A percentile compares a stretch with the other conserved stretches of the same genome.
Evolutionary conservation across 2,797 vertebrate genomes (phyloP).

Genomic region (Aphelocoma californica): DNA sequence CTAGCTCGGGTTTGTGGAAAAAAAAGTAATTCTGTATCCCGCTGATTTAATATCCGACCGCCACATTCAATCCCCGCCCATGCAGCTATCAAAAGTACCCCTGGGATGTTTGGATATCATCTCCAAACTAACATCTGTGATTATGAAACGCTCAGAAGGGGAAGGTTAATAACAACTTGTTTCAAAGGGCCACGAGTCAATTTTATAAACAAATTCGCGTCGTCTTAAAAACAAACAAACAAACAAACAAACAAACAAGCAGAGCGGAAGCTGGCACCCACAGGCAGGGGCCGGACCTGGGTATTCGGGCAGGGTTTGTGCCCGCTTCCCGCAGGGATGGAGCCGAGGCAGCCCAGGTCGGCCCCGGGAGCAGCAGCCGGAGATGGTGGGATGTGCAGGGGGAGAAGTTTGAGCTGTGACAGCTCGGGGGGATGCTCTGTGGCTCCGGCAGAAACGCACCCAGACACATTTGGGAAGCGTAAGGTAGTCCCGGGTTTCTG

Average conservation of each 20-base stretch:
- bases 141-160: slow-evolving; percentile 40
- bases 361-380: not conserved
- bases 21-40: slow-evolving; percentile 61
- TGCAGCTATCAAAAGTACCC: slow-evolving; percentile 51
- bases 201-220: not conserved
- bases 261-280: not conserved
- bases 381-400: too few relatives aligned
- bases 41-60: slow-evolving; percentile 70
- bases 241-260: not conserved
- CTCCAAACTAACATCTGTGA: slow-evolving; percentile 61
- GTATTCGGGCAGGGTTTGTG: not conserved
- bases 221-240: not conserved
- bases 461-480: not conserved
- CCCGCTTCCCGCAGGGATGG: not conserved
- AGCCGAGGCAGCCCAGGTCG: not conserved
- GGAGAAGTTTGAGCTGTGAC: not conserved
- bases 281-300: not conserved
- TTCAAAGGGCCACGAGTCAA: slow-evolving; percentile 23
- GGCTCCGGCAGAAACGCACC: not conserved
- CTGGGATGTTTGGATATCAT: slow-evolving; percentile 62
- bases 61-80: slow-evolving; percentile 38
- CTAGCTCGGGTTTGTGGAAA: not conserved
- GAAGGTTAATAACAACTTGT: slow-evolving; percentile 44
- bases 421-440: not conserved
- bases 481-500: not conserved